Evolutionary conservation across 92 coral and sea anemone genomes (phyloP), one percentile per base, ranked within the genome.

Genomic region (Isaurus tuberculatus): DNA sequence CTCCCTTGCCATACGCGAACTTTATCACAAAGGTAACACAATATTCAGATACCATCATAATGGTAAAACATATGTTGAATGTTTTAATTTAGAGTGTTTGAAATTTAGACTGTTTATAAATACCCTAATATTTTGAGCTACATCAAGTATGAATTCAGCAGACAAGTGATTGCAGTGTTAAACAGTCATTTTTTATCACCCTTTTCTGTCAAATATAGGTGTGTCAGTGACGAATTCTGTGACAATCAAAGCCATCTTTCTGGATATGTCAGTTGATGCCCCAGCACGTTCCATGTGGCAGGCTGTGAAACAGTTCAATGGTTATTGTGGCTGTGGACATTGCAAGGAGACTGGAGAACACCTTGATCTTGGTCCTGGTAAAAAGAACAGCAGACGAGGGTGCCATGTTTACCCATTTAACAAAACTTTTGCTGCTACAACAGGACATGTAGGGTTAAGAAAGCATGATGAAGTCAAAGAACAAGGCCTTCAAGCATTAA

Each of bases 371-470:
- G 90, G 86, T 16, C 77, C 79, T 27, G 90, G 92, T 10, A 85
- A 89, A 46, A 42, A 42, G 31, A 80, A 80, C 49, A 8, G 68
- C 0, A 84, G 86, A 37, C 27, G 84, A 8, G 17, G 8, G 48
- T 89, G 87, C 65, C 92, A 89, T 57, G 71, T 89, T 7, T 85
- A 89, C 34, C 92, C 92, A 27, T 89, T 89, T 42, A 85, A 85
- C 51, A 79, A 85, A 71, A 13, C 74, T 17, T 40, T 31, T 71
- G 92, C 84, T 8, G 34, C 73, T 22, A 71, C 92, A 25, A 67
- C 90, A 58, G 92, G 92, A 10, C 90, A 89, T 89, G 86, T 82
- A 23, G 75, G 70, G 8, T 3, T 1, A 25, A 80, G 92, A 36
- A 65, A 14, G 3, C 85, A 88, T 46, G 19, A 55, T 0, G 85